These are phyloP conservation scores for Tiliacea citrago DNA, from an alignment of 2,888 invertebrate species.

Conservation along the genomic window DNA sequence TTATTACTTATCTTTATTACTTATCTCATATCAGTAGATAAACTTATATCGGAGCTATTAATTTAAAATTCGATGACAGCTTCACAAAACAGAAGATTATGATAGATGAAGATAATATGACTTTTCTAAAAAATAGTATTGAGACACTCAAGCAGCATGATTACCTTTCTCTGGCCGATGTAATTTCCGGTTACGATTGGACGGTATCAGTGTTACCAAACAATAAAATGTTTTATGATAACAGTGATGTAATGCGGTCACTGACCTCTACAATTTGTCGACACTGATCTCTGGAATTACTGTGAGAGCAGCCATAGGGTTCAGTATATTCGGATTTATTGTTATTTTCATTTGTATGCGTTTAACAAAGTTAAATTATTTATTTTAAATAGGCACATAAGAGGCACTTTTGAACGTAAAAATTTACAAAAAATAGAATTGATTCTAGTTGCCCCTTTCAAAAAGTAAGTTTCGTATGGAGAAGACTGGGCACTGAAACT, in stretches of 20 bases:
- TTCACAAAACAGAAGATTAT: slow-evolving; percentile 4
- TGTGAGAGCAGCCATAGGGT: slow-evolving; percentile 19
- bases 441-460: too few relatives aligned
- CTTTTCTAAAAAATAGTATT: slow-evolving; percentile 32
- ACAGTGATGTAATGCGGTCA: slow-evolving; percentile 51
- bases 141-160: slow-evolving; percentile 30
- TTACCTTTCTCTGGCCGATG: slow-evolving; percentile 59
- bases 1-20: too few relatives aligned
- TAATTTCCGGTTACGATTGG: slow-evolving; percentile 54
- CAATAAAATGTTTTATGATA: slow-evolving; percentile 56
- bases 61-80: slow-evolving; percentile 23
- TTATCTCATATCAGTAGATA: not conserved
- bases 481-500: too few relatives aligned
- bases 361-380: not conserved
- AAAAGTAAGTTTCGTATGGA: too few relatives aligned
- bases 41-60: not conserved
- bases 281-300: slow-evolving; percentile 21
- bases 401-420: too few relatives aligned
- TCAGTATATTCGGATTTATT: slow-evolving; percentile 30
- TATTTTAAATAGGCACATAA: too few relatives aligned
- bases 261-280: slow-evolving; percentile 52
- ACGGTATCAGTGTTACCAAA: slow-evolving; percentile 51
- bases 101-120: slow-evolving; percentile 14
- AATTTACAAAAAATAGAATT: too few relatives aligned
- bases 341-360: slow-evolving; percentile 29